Conservation (phyloP, 1,140 invertebrate species). For the Temnothorax longispinosus region DNA sequence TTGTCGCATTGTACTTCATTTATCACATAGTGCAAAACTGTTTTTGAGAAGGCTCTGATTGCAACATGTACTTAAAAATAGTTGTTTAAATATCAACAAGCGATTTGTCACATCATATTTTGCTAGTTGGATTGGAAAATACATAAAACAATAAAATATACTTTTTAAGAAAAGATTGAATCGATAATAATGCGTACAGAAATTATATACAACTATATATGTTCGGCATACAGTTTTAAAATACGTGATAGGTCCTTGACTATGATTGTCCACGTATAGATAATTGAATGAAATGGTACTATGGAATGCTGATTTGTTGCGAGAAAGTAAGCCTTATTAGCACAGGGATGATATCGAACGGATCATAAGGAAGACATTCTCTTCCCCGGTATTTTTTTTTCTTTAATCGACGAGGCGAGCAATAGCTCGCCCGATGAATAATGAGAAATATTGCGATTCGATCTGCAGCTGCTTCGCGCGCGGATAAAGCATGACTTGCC, state of each 20-base stretch:
- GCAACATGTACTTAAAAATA: neutral
- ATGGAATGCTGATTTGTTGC: neutral
- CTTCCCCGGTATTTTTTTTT: constrained; percentile 26
- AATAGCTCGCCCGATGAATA: constrained; percentile 17
- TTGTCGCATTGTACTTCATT: neutral
- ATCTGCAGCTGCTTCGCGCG: constrained; percentile 17
- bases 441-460: constrained; percentile 44
- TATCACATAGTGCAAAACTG: neutral
- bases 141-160: neutral
- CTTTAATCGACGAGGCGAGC: constrained; percentile 8
- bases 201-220: constrained; percentile 1
- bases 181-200: neutral
- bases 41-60: neutral
- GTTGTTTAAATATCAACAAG: neutral
- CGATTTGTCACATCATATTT: neutral
- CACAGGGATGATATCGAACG: constrained; percentile 28
- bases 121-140: neutral
- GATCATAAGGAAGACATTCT: constrained; percentile 47
- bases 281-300: constrained; percentile 25
- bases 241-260: constrained; percentile 4
- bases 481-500: constrained; percentile 30
- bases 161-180: neutral
- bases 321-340: constrained; percentile 28
- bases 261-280: neutral
- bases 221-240: constrained; percentile 4